Evolutionary conservation across 1,140 invertebrate species (phyloP).

Genomic region (Pollicipes pollicipes): DNA sequence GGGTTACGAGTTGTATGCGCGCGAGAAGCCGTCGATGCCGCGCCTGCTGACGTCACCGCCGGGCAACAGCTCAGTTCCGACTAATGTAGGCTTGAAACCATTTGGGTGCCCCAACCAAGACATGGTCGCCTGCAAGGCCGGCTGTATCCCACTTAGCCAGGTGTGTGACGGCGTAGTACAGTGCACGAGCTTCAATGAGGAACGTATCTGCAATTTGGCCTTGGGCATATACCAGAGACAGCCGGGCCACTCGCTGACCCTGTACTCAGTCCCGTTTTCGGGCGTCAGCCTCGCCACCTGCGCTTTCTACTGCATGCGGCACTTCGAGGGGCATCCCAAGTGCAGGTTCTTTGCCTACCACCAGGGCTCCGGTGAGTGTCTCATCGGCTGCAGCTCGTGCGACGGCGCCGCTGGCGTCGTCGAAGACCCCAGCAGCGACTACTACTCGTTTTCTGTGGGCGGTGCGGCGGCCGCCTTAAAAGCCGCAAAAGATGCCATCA

Average conservation of each 20-base stretch:
- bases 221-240: background rate
- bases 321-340: background rate
- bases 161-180: background rate
- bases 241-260: background rate
- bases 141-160: background rate
- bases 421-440: background rate
- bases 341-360: background rate
- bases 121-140: background rate
- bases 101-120: background rate
- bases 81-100: too few species aligned
- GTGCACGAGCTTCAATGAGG: background rate
- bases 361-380: background rate
- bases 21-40: background rate
- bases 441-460: background rate
- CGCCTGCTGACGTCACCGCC: background rate
- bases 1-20: background rate
- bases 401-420: background rate
- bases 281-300: background rate
- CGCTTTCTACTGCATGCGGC: background rate
- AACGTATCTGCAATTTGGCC: background rate
- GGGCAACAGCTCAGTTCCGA: background rate
- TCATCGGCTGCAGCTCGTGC: background rate
- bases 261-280: background rate
- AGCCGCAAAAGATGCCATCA: background rate
- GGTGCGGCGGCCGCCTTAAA: background rate